Evolutionary conservation across 2,113 vertebrate species (phyloP).

Genomic region (Elanoides forficatus): DNA sequence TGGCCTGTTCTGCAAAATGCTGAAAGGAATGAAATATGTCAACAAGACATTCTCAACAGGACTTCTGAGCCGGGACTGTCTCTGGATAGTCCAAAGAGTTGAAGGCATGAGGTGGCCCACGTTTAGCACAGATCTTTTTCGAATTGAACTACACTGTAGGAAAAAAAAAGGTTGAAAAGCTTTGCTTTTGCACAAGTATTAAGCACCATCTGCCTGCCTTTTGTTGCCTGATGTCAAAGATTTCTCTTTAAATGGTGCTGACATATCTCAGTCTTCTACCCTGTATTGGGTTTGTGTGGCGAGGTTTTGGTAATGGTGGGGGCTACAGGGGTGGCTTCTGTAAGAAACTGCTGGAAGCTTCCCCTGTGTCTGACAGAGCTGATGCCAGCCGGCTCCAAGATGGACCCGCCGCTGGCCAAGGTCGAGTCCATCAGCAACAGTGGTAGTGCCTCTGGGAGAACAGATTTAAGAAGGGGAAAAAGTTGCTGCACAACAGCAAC

Average conservation of each 20-base stretch:
- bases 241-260: background rate
- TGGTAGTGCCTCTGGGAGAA: background rate
- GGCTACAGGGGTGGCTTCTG: too few species aligned
- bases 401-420: accelerated
- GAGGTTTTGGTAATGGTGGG: background rate
- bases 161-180: background rate
- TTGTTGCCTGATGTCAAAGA: background rate
- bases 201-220: background rate
- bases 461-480: background rate
- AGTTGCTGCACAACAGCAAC: too few species aligned
- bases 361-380: too few species aligned
- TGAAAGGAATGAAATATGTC: background rate
- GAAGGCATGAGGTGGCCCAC: background rate
- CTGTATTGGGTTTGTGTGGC: background rate
- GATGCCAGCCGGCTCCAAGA: too few species aligned
- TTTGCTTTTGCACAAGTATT: background rate
- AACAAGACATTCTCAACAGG: background rate
- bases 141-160: background rate
- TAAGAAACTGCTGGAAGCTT: too few species aligned
- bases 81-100: background rate
- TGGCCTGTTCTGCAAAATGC: background rate
- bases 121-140: background rate
- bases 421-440: accelerated
- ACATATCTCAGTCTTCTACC: background rate
- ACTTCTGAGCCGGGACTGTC: background rate